Evolutionary conservation across 2,888 invertebrate species (phyloP), one percentile per base, ranked within the genome.

Genomic region (Ophioninae sp.): DNA sequence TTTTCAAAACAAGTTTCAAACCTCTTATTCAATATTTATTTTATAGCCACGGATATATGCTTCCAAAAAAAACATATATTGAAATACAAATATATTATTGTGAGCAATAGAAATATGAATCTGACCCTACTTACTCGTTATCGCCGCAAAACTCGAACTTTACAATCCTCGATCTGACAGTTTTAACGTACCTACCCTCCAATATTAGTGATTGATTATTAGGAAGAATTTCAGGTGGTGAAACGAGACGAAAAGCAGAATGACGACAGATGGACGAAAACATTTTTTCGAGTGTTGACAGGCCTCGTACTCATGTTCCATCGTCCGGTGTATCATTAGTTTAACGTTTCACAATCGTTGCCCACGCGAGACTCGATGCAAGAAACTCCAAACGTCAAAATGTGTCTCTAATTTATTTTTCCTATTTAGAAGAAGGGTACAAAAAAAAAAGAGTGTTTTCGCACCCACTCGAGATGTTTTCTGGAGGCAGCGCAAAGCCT

Each of bases 221-320:
- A n/a, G 44, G 8, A 20, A 59, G 59, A 61, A 44, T 79, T 63
- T 44, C 63, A 6, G 0, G 39, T 41, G 75, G 9, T 1, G 6
- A 13, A 39, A 58, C 5, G 61, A 61, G 41, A 61, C 20, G 23
- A 61, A 58, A 80, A 39, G 64, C n/a, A 39, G 23, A 67, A 17
- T 10, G 65, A 65, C 39, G 79, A 76, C 51, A 37, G 56, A 56
- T 44, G 44, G 73, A 30, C 63, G 30, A 68, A 73, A 73, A 80
- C 20, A 67, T 61, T 83, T 81, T 75, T 75, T 23, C 20, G 56
- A 22, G 20, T 72, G 67, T 68, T 73, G 72, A 81, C 64, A 67
- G 41, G 58, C 17, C 17, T 61, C 63, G 59, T 23, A 63, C 13
- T 75, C 68, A 20, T 65, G 9, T 7, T 20, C 59, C 20, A 23